Evolutionary conservation across 2,113 vertebrate species (phyloP).

Genomic region (Ciconia maguari): DNA sequence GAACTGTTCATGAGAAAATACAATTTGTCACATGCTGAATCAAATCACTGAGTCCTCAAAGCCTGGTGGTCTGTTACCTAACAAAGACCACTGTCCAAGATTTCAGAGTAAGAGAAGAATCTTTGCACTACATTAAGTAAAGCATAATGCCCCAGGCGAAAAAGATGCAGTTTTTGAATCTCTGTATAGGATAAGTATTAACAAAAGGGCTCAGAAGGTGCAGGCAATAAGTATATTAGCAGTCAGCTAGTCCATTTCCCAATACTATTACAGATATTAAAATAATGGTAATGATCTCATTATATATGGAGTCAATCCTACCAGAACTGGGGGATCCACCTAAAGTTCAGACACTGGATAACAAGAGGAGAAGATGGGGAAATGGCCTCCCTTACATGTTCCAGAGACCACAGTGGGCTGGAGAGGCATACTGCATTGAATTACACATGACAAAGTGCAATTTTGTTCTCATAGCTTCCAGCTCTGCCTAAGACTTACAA

Average conservation of each 20-base stretch:
- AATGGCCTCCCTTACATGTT: background rate
- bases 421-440: background rate
- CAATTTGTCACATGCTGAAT: background rate
- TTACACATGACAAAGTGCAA: background rate
- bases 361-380: background rate
- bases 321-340: background rate
- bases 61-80: background rate
- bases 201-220: background rate
- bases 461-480: background rate
- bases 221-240: background rate
- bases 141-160: background rate
- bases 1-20: background rate
- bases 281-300: background rate
- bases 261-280: background rate
- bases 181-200: background rate
- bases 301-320: background rate
- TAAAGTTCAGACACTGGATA: background rate
- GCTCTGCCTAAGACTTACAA: background rate
- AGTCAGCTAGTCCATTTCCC: background rate
- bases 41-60: background rate
- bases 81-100: rapidly evolving
- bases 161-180: background rate
- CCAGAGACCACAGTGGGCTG: background rate
- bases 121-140: background rate
- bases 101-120: background rate